These are phyloP conservation scores for Strongylocentrotus purpuratus DNA, from an alignment of 35 echinoderm and acorn worm genomes.

Conservation along the genomic window DNA sequence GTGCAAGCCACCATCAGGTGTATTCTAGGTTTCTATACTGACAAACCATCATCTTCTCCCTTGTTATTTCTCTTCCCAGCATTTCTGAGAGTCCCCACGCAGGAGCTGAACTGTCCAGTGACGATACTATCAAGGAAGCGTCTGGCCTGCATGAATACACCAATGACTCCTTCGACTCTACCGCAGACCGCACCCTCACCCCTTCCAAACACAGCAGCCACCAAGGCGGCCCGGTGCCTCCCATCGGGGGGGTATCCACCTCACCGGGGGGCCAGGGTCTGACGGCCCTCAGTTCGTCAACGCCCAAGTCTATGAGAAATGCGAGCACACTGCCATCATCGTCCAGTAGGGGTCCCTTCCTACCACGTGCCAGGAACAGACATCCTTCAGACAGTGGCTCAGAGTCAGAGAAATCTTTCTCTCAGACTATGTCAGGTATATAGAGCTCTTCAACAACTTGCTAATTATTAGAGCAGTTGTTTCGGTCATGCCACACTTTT, in stretches of 20 bases:
- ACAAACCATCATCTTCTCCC: neutral
- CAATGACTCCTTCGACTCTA: constrained; percentile 85
- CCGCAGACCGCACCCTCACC: constrained; percentile 64
- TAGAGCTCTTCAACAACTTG: neutral
- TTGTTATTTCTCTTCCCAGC: neutral
- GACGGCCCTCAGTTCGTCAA: constrained; percentile 29
- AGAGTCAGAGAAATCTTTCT: constrained; percentile 93
- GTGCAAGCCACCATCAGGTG: too few relatives aligned
- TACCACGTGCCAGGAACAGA: constrained; percentile 55
- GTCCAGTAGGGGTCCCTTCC: constrained; percentile 45
- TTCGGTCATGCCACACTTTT: too few relatives aligned
- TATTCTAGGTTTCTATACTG: neutral
- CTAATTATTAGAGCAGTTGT: neutral
- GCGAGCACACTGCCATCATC: neutral
- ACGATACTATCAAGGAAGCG: constrained; percentile 83
- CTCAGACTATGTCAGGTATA: constrained; percentile 93
- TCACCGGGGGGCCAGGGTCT: neutral
- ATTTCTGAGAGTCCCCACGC: constrained; percentile 22
- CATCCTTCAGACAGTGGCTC: constrained; percentile 95
- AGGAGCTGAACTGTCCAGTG: constrained; percentile 63
- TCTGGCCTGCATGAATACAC: constrained; percentile 71
- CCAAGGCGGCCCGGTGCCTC: constrained; percentile 7
- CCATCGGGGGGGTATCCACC: neutral
- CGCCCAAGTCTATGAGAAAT: constrained; percentile 46
- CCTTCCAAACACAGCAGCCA: constrained; percentile 44